Evolutionary conservation across 2,888 invertebrate species (phyloP).

Genomic region (Drosophila ustulata): DNA sequence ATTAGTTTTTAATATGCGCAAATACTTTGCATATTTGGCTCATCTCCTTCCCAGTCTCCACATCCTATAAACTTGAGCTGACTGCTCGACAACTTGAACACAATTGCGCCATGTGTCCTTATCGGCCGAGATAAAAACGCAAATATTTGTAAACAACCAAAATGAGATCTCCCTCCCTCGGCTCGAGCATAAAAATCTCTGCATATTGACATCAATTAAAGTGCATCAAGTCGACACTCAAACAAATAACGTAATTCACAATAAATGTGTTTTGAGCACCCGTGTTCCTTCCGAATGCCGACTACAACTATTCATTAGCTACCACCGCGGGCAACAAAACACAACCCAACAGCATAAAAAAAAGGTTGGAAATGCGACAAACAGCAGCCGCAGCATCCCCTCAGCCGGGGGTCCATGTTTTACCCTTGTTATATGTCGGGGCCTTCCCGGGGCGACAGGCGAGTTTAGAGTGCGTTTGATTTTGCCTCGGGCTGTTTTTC

Average conservation of each 20-base stretch:
- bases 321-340: slow-evolving; percentile 55
- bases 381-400: slow-evolving; percentile 68
- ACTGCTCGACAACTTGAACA: slow-evolving; percentile 24
- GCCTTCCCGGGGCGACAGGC: slow-evolving; percentile 56
- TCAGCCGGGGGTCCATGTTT: slow-evolving; percentile 54
- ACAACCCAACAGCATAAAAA: slow-evolving; percentile 13
- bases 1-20: slow-evolving; percentile 85
- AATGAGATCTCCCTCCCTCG: slow-evolving; percentile 55
- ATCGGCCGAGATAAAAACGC: slow-evolving; percentile 49
- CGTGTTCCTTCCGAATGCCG: slow-evolving; percentile 19
- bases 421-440: slow-evolving; percentile 63
- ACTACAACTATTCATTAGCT: slow-evolving; percentile 75
- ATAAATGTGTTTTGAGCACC: slow-evolving; percentile 72
- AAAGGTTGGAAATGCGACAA: slow-evolving; percentile 59
- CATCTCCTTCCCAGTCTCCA: slow-evolving; percentile 9
- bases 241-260: slow-evolving; percentile 81
- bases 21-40: slow-evolving; percentile 80
- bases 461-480: slow-evolving; percentile 69
- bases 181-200: slow-evolving; percentile 51
- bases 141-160: slow-evolving; percentile 77
- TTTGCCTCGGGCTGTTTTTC: slow-evolving; percentile 57
- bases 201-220: slow-evolving; percentile 83
- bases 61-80: slow-evolving; percentile 25
- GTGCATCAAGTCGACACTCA: slow-evolving; percentile 81
- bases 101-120: slow-evolving; percentile 68